Evolutionary conservation across 23 tunicate species (phyloP), one percentile per base, ranked within the genome.

Genomic region (Halocynthia aurantium): DNA sequence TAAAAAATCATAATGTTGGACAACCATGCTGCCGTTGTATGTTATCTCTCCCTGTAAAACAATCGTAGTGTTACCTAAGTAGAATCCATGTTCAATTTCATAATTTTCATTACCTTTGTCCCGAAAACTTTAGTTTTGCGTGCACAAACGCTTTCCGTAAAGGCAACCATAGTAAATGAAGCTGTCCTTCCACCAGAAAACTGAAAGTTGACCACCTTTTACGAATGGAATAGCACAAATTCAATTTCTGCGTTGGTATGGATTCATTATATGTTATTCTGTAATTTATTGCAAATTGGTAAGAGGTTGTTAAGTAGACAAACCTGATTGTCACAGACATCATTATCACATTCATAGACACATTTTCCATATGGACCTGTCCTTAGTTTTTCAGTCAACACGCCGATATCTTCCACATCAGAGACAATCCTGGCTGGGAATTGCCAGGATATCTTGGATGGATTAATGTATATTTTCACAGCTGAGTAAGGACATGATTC

Each of bases 361-460:
- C 93, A 87, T 82, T 83, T 87, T 61, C 93, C 93, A 76, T 87
- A 87, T 15, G 86, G 93, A 55, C 93, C 93, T 12, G 82, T 61
- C 50, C 73, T 76, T 15, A 87, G 73, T 5, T 81, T 77, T 11
- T 87, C 83, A 15, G 60, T 76, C 22, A 86, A 64, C 57, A 69
- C 82, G 13, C 51, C 72, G 0, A 86, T 22, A 58, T 82, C 86
- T 77, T 87, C 93, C 18, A 87, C 50, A 58, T 87, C 93, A 52
- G 86, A 82, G n/a, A 87, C 83, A 58, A 77, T 75, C 6, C 63
- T 55, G 5, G 62, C 74, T 18, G 93, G 93, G 76, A 77, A 87
- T 8, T 75, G 70, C 73, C 72, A 87, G 19, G 86, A 86, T 11
- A 13, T 9, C 57, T 82, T 61, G 7, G 93, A 86, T 8, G 54